Percentiles rank a stretch among this genome's conserved stretches.
phyloP scores from a whole-genome alignment of 2,888 invertebrate genomes.

The Athalia cordata region DNA sequence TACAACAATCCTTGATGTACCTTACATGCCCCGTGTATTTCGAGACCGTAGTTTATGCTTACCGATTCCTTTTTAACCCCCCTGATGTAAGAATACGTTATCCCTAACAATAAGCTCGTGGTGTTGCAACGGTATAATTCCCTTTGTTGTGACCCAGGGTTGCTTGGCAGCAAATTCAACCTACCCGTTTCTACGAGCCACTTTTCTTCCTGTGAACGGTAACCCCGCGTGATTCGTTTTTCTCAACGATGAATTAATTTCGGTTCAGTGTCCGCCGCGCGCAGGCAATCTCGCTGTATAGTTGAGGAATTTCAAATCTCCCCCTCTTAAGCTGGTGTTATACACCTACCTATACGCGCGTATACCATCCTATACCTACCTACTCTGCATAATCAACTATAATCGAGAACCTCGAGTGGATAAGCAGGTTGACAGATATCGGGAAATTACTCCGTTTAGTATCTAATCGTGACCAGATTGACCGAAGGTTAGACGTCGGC shows the following conservation, averaged over 20 bases:
- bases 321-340: no score
- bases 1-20: background rate
- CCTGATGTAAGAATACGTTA: background rate
- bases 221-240: no score
- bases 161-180: conserved; percentile 26
- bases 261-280: no score
- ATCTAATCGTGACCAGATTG: conserved; percentile 2
- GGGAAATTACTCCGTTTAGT: background rate
- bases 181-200: background rate
- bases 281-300: background rate
- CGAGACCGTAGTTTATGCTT: background rate
- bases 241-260: no score
- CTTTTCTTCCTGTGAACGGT: background rate
- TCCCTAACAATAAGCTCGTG: background rate
- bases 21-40: background rate
- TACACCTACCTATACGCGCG: no score
- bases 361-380: no score
- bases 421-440: no score
- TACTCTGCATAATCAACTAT: no score
- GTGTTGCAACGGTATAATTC: conserved; percentile 3
- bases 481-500: background rate
- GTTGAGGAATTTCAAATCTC: no score
- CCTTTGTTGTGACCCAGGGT: conserved; percentile 21
- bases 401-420: no score
- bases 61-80: conserved; percentile 23